These are phyloP conservation scores for Climacteris rufus DNA, from an alignment of 2,113 vertebrate species.

Conservation along the genomic window DNA sequence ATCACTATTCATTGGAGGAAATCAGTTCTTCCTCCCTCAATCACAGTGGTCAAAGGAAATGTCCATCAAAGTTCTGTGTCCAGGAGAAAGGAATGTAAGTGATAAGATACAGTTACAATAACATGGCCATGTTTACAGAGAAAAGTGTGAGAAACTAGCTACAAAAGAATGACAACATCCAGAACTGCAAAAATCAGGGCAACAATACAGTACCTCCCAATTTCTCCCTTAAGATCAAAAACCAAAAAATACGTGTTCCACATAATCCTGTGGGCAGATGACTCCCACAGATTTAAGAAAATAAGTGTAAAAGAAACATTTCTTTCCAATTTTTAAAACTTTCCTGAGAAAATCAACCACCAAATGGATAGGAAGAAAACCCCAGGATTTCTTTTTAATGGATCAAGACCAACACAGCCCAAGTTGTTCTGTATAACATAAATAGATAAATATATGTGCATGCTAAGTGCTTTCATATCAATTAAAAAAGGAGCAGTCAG, in stretches of 20 bases:
- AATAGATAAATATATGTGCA: background rate
- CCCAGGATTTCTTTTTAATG: background rate
- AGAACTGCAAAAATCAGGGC: too few relatives aligned
- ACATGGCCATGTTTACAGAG: too few relatives aligned
- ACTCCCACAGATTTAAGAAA: background rate
- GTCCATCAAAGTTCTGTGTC: too few relatives aligned
- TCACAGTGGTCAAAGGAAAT: too few relatives aligned
- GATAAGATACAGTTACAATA: too few relatives aligned
- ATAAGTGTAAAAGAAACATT: background rate
- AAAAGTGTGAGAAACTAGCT: too few relatives aligned
- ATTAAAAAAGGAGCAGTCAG: background rate
- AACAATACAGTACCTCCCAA: background rate
- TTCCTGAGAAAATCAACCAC: background rate
- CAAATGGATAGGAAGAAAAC: background rate
- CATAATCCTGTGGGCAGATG: background rate
- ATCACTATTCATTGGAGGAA: too few relatives aligned
- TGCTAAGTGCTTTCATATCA: background rate
- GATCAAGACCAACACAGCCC: background rate
- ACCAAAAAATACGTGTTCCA: background rate
- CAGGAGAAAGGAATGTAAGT: too few relatives aligned
- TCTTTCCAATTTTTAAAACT: background rate
- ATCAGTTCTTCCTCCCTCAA: too few relatives aligned
- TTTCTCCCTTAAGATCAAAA: background rate
- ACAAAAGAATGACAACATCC: too few relatives aligned
- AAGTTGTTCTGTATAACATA: background rate